These are phyloP conservation scores for Tapera naevia DNA, from an alignment of 2,797 vertebrate genomes.

Conservation along the genomic window DNA sequence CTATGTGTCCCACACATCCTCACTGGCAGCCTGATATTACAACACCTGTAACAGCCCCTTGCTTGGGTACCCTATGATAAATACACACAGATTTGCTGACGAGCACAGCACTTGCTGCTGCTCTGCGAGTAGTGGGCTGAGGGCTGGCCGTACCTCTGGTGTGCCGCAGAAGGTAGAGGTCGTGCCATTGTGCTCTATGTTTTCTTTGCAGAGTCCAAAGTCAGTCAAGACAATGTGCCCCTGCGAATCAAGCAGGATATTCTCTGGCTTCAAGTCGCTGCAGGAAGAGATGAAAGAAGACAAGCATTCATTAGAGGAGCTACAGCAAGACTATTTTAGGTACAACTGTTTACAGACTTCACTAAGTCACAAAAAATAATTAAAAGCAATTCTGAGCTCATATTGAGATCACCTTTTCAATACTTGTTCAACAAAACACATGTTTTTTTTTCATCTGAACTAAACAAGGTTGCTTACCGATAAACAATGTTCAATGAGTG, in stretches of 20 bases:
- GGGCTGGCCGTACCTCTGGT: conserved; percentile 85
- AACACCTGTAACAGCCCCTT: background rate
- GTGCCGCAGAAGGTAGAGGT: conserved; percentile 99
- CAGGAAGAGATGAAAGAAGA: background rate
- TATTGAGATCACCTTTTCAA: background rate
- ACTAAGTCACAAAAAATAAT: background rate
- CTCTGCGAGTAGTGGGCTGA: background rate
- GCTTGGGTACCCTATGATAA: background rate
- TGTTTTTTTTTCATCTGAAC: background rate
- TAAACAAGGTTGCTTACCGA: conserved; percentile 71
- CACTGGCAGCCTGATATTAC: background rate
- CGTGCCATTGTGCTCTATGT: conserved; percentile 95
- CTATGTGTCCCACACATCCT: rapidly evolving
- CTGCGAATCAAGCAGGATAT: conserved; percentile 96
- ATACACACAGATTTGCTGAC: background rate
- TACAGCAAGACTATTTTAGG: background rate
- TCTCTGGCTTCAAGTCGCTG: conserved; percentile 97
- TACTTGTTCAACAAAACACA: background rate
- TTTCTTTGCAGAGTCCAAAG: conserved; percentile 98
- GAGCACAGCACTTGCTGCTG: background rate
- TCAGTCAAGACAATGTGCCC: conserved; percentile 98
- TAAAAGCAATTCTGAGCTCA: background rate
- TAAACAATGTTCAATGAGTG: conserved; percentile 98
- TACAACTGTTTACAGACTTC: background rate
- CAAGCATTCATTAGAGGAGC: background rate